phyloP scores from a whole-genome alignment of 2,888 invertebrate genomes.

The Craniophora ligustri region DNA sequence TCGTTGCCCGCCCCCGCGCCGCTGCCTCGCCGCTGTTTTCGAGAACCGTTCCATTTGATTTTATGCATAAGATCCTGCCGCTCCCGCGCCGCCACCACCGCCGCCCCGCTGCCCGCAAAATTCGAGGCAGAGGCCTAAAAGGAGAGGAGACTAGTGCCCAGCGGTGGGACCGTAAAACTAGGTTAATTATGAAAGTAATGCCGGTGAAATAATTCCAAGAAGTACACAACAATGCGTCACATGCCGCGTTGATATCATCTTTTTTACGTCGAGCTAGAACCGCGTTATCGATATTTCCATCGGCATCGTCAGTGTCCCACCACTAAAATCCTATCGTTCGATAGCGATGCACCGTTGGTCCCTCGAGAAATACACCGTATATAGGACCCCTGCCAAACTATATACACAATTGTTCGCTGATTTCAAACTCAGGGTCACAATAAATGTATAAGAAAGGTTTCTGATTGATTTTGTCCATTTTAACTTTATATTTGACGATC shows the following conservation, averaged over 20 bases:
- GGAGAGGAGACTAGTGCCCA: background rate
- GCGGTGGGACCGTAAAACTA: background rate
- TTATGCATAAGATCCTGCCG: too few species aligned
- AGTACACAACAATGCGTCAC: too few species aligned
- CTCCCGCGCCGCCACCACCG: too few species aligned
- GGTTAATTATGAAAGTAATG: background rate
- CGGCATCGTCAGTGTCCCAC: constrained; percentile 35
- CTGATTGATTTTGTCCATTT: constrained; percentile 3
- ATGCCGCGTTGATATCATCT: too few species aligned
- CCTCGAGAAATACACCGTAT: constrained; percentile 65
- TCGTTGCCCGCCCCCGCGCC: too few species aligned
- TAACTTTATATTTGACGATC: too few species aligned
- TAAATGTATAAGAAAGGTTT: background rate
- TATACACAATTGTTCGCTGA: constrained; percentile 51
- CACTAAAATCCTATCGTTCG: constrained; percentile 56
- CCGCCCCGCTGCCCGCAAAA: too few species aligned
- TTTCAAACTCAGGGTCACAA: constrained; percentile 26
- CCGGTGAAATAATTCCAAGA: too few species aligned
- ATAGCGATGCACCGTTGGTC: constrained; percentile 65
- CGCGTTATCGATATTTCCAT: constrained; percentile 7
- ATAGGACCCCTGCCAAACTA: constrained; percentile 48
- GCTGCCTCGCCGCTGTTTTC: too few species aligned
- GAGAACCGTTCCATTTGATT: too few species aligned
- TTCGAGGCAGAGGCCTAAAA: too few species aligned
- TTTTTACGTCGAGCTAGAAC: background rate